These are phyloP conservation scores for Xiphophorus couchianus DNA, from an alignment of 2,113 vertebrate genomes.

Conservation along the genomic window DNA sequence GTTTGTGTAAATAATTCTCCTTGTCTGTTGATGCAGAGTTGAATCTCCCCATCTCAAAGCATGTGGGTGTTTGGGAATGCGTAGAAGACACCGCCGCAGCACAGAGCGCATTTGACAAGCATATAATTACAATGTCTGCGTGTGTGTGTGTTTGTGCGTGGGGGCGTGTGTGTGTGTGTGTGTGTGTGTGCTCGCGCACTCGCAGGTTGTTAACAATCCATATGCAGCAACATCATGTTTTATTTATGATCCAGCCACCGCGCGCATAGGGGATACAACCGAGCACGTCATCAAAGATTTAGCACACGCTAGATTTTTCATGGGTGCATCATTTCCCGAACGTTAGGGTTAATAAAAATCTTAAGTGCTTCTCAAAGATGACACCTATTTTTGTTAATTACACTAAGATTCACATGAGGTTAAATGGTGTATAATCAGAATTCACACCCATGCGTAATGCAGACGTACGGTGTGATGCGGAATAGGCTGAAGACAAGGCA, in stretches of 20 bases:
- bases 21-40: conserved; percentile 22
- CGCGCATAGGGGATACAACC: not conserved
- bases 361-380: not conserved
- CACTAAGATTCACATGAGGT: not conserved
- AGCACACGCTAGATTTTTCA: not conserved
- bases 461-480: not conserved
- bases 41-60: conserved; percentile 36
- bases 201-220: conserved; percentile 10
- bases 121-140: not conserved
- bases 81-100: conserved; percentile 7
- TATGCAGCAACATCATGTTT: conserved; percentile 7
- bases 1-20: conserved; percentile 9
- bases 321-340: conserved; percentile 17
- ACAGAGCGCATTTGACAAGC: conserved; percentile 7
- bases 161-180: no score
- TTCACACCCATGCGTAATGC: conserved; percentile 11
- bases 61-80: conserved; percentile 27
- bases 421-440: not conserved
- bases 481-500: not conserved
- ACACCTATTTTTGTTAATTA: conserved; percentile 15
- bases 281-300: conserved; percentile 24
- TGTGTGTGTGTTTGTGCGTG: no score
- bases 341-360: conserved; percentile 20
- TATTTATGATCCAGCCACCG: not conserved
- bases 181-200: no score